A percentile compares a stretch with the other conserved stretches of the same genome.
phyloP scores from a whole-genome alignment of 2,888 invertebrate genomes.

The Epinotia bilunana region DNA sequence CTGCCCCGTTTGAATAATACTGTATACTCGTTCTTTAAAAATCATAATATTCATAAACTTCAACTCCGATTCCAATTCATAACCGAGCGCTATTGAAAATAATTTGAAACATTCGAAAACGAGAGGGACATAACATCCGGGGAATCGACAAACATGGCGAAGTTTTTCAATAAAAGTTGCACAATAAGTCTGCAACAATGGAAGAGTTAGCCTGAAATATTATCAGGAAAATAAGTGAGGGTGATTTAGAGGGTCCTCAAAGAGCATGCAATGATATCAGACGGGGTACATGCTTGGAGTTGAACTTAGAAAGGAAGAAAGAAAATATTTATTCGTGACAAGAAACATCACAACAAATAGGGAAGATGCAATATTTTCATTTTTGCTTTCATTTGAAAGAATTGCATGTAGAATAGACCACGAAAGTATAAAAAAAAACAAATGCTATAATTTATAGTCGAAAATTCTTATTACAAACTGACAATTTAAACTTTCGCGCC shows the following conservation, averaged over 20 bases:
- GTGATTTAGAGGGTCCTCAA: constrained; percentile 18
- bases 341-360: too few species aligned
- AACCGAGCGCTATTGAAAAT: not conserved
- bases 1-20: too few species aligned
- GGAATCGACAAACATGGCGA: not conserved
- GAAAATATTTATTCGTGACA: too few species aligned
- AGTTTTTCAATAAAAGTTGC: constrained; percentile 35
- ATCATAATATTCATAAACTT: not conserved
- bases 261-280: not conserved
- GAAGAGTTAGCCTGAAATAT: constrained; percentile 30
- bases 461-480: too few species aligned
- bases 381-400: too few species aligned
- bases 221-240: constrained; percentile 29
- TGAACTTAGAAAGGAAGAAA: not conserved
- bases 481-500: too few species aligned
- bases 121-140: constrained; percentile 2
- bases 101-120: not conserved
- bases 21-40: not conserved
- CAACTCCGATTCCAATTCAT: not conserved
- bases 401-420: too few species aligned
- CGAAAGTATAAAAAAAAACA: too few species aligned
- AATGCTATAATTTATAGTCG: too few species aligned
- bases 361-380: too few species aligned
- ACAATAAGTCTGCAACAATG: constrained; percentile 30
- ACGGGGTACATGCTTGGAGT: not conserved